These are phyloP conservation scores for Oryzias celebensis DNA, from an alignment of 2,113 vertebrate species.

Conservation along the genomic window DNA sequence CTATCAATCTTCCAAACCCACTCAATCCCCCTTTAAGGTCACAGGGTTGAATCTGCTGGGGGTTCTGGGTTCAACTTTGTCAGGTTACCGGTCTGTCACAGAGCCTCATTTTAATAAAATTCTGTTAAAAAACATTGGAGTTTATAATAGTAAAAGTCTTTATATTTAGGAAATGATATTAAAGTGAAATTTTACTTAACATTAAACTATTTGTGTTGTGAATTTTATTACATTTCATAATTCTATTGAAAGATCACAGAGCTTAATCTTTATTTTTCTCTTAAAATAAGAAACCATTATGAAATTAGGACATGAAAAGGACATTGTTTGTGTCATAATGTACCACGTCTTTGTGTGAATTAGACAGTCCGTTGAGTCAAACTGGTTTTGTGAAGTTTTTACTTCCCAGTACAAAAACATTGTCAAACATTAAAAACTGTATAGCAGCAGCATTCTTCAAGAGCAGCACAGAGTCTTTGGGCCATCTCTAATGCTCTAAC, in stretches of 20 bases:
- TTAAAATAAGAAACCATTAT: constrained; percentile 3
- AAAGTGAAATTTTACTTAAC: too few relatives aligned
- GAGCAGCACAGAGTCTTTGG: constrained; percentile 36
- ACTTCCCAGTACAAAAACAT: not conserved
- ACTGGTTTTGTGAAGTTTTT: not conserved
- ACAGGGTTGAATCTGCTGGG: too few relatives aligned
- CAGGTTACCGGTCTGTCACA: too few relatives aligned
- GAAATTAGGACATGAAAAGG: constrained; percentile 21
- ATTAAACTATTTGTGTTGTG: too few relatives aligned
- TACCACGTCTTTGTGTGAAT: not conserved
- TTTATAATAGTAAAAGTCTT: too few relatives aligned
- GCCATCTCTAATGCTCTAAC: constrained; percentile 14
- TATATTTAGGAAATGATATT: too few relatives aligned
- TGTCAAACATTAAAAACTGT: not conserved
- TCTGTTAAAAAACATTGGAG: too few relatives aligned
- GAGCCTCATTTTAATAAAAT: too few relatives aligned
- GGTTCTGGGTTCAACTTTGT: too few relatives aligned
- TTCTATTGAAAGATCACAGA: too few relatives aligned
- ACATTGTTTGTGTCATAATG: not conserved
- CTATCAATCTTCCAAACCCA: too few relatives aligned
- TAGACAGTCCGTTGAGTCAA: not conserved
- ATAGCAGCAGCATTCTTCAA: constrained; percentile 13
- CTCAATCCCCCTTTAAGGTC: too few relatives aligned
- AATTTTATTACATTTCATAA: not conserved
- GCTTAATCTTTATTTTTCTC: not conserved